Evolutionary conservation across 2,797 vertebrate genomes (phyloP).

Genomic region (Xerus rutilus): DNA sequence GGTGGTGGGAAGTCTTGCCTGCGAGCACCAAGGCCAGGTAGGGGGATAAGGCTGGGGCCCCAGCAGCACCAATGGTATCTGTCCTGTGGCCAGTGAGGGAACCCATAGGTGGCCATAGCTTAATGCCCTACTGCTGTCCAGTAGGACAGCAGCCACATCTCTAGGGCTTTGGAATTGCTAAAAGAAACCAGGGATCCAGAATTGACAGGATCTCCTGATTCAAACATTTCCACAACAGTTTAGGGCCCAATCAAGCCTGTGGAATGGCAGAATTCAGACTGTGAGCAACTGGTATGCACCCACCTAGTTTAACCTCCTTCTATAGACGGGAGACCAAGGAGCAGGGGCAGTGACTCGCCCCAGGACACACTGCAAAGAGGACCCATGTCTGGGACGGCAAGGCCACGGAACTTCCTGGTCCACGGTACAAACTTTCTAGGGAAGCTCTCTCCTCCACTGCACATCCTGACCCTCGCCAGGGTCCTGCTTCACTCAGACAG

Average conservation of each 20-base stretch:
- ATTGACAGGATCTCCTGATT: background rate
- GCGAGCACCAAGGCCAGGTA: background rate
- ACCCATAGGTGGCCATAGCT: background rate
- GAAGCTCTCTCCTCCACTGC: no score
- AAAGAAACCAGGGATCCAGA: background rate
- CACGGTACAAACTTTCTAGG: no score
- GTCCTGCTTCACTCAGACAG: background rate
- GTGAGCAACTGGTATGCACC: no score
- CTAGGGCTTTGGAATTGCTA: background rate
- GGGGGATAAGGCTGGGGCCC: background rate
- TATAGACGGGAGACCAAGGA: background rate
- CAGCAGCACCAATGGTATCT: background rate
- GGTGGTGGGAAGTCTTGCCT: background rate
- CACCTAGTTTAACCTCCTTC: no score
- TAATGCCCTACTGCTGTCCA: background rate
- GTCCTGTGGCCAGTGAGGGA: background rate
- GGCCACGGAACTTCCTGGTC: no score
- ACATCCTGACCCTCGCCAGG: no score
- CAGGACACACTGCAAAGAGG: no score
- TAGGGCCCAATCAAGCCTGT: background rate
- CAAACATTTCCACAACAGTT: background rate
- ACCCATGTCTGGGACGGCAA: no score
- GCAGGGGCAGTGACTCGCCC: no score
- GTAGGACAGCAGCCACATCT: background rate
- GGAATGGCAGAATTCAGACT: background rate